These are phyloP conservation scores for Nudaria mundana DNA, from an alignment of 2,888 invertebrate genomes.

Conservation along the genomic window DNA sequence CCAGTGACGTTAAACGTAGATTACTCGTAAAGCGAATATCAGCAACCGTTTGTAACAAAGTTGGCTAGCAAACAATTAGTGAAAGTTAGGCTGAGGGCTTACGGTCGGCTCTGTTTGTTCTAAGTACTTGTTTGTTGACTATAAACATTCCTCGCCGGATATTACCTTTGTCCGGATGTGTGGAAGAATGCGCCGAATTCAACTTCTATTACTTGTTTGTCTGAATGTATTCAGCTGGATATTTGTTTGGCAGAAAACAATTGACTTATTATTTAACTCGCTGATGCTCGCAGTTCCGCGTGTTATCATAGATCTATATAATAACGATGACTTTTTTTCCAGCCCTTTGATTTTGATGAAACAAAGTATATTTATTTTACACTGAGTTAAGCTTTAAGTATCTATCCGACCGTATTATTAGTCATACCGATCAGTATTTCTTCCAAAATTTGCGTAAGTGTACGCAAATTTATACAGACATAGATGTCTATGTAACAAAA, in stretches of 20 bases:
- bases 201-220: conserved; percentile 42
- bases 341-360: too few relatives aligned
- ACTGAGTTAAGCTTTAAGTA: too few relatives aligned
- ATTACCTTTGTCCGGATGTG: conserved; percentile 70
- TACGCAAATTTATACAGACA: too few relatives aligned
- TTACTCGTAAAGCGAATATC: conserved; percentile 40
- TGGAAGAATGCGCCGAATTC: conserved; percentile 49
- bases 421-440: too few relatives aligned
- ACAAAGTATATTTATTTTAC: too few relatives aligned
- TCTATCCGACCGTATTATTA: too few relatives aligned
- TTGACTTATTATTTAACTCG: background rate
- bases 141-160: conserved; percentile 69
- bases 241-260: background rate
- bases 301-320: too few relatives aligned
- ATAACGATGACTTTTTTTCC: background rate
- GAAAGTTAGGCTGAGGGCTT: conserved; percentile 53
- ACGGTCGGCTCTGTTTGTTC: conserved; percentile 56
- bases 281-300: background rate
- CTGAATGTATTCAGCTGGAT: conserved; percentile 18
- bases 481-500: too few relatives aligned
- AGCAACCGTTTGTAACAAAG: conserved; percentile 53
- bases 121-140: conserved; percentile 62
- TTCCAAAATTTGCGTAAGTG: too few relatives aligned
- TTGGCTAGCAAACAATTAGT: conserved; percentile 61
- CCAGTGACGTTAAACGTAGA: conserved; percentile 26